Evolutionary conservation across 2,113 vertebrate genomes (phyloP), one percentile per base, ranked within the genome.

Genomic region (Coregonus clupeaformis): DNA sequence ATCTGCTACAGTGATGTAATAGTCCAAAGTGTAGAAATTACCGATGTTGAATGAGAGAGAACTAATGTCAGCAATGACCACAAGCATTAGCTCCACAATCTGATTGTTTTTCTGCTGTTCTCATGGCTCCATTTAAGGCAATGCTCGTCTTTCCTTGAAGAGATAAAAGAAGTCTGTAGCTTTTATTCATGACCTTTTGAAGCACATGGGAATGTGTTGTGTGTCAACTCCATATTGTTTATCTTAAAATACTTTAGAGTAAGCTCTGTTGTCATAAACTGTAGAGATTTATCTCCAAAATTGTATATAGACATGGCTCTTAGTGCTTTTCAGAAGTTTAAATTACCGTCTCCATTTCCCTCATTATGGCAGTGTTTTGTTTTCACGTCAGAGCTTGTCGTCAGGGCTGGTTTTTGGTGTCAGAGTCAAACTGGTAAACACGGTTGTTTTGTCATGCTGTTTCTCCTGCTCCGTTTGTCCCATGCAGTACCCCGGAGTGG

Each of bases 401-500:
- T 18, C 5, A n/a, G 16, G 5, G 55, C 20, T n/a, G n/a, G 57
- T 60, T 22, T 60, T 55, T 42, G 36, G 7, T 42, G 36, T 42
- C 36, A 42, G 36, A 42, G 36, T 42, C 36, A 11, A 42, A 42
- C 36, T 11, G 9, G 49, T 52, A 18, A 52, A 52, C 49, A 5
- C 18, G 14, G 16, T 32, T 9, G 9, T 64, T 69, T 69, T 65
- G 72, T 52, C 16, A 30, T 24, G 18, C 55, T 47, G 7, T 69
- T 3, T 71, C 3, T 45, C 67, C 67, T 79, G 22, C 49, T 75
- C 16, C 80, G 0, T 73, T 12, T 68, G 32, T 68, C 67, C 67
- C 25, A 1, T 9, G 6, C 79, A 93, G 92, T 93, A 93, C 70
- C 92, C 92, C 0, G 92, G 92, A 2, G 96, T 98, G 0, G 97